Evolutionary conservation across 2,888 invertebrate genomes (phyloP).

Genomic region (Phyllotreta striolata): DNA sequence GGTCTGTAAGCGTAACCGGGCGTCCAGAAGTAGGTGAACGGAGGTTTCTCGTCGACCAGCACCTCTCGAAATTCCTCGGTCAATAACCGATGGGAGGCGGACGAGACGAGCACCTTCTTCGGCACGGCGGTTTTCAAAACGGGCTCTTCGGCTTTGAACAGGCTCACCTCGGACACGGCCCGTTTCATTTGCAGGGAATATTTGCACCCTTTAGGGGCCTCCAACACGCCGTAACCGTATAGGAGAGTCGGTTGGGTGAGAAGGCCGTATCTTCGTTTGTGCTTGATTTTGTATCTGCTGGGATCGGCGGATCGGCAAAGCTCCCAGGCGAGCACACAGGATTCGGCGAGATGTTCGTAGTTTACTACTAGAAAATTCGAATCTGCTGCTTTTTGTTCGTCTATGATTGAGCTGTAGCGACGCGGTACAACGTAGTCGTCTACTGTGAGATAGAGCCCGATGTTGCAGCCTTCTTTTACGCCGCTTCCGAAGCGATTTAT

Average conservation of each 20-base stretch:
- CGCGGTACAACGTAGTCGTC: constrained; percentile 49
- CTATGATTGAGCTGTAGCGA: constrained; percentile 35
- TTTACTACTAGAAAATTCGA: constrained; percentile 26
- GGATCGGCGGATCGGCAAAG: constrained; percentile 44
- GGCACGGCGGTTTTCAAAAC: constrained; percentile 61
- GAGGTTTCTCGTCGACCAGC: constrained; percentile 51
- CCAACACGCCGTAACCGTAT: constrained; percentile 64
- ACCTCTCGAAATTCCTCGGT: constrained; percentile 44
- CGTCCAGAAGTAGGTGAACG: constrained; percentile 65
- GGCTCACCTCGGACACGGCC: constrained; percentile 60
- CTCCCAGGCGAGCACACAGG: constrained; percentile 55
- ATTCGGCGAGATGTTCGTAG: constrained; percentile 51
- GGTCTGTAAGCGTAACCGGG: constrained; percentile 67
- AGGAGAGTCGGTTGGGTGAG: constrained; percentile 62
- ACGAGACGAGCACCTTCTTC: constrained; percentile 60
- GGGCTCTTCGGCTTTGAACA: constrained; percentile 56
- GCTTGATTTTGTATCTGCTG: constrained; percentile 45
- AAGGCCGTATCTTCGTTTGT: constrained; percentile 61
- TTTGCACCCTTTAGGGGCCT: constrained; percentile 60
- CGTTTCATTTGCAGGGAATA: constrained; percentile 62
- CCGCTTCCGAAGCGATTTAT: constrained; percentile 63
- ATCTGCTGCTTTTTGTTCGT: constrained; percentile 1
- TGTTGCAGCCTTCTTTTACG: constrained; percentile 61
- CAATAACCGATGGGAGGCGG: constrained; percentile 62
- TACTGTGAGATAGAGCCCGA: constrained; percentile 59